phyloP scores from a whole-genome alignment of 1,140 invertebrate species.

The Octopus bimaculoides region DNA sequence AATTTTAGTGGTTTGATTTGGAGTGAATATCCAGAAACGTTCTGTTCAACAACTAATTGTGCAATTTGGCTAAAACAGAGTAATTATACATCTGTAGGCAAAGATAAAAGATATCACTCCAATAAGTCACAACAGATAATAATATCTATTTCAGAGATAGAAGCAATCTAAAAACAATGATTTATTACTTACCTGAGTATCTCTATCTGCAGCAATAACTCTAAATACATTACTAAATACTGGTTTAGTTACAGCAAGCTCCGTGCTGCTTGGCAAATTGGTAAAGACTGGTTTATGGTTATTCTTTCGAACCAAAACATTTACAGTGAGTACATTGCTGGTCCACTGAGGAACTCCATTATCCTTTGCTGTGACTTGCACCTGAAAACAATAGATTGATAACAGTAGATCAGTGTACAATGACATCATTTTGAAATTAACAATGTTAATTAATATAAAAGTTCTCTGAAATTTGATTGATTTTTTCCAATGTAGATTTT shows the following conservation, averaged over 20 bases:
- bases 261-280: constrained; percentile 20
- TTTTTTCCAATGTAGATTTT: too few relatives aligned
- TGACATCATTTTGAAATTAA: too few relatives aligned
- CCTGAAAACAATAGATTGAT: constrained; percentile 15
- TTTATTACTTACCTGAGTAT: constrained; percentile 29
- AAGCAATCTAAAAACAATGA: too few relatives aligned
- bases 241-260: constrained; percentile 20
- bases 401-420: too few relatives aligned
- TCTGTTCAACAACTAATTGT: too few relatives aligned
- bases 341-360: constrained; percentile 26
- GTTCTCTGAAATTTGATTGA: too few relatives aligned
- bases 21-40: too few relatives aligned
- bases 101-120: not conserved
- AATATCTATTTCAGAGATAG: not conserved
- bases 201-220: constrained; percentile 30
- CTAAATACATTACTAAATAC: constrained; percentile 21
- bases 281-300: constrained; percentile 34
- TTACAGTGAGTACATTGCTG: constrained; percentile 29
- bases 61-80: too few relatives aligned
- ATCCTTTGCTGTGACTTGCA: constrained; percentile 34
- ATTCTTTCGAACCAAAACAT: constrained; percentile 36
- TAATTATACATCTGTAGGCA: not conserved
- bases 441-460: too few relatives aligned
- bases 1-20: too few relatives aligned
- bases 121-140: not conserved